These are phyloP conservation scores for Typhlichthys subterraneus DNA, from an alignment of 2,797 vertebrate genomes.

Conservation along the genomic window DNA sequence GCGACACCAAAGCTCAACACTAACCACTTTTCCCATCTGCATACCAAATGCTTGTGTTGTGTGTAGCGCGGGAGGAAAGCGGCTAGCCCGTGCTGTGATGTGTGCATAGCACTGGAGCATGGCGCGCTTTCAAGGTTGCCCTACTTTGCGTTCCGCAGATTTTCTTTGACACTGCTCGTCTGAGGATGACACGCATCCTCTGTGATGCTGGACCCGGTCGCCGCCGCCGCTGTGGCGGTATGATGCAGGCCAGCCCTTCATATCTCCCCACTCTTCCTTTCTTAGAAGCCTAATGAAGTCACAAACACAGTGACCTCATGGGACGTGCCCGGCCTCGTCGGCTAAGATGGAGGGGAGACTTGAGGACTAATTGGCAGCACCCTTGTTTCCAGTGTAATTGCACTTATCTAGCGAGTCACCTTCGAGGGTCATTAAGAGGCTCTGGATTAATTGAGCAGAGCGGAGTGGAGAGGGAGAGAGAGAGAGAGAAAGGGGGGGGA, in stretches of 20 bases:
- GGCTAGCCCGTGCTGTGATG: no score
- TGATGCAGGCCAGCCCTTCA: conserved; percentile 69
- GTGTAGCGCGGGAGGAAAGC: no score
- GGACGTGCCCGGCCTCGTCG: conserved; percentile 63
- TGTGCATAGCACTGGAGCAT: background rate
- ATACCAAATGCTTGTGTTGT: no score
- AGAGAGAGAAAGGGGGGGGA: conserved; percentile 16
- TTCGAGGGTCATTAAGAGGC: conserved; percentile 82
- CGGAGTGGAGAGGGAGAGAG: conserved; percentile 42
- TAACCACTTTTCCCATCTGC: no score
- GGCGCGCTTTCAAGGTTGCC: conserved; percentile 9
- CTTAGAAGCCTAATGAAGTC: conserved; percentile 82
- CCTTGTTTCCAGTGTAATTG: conserved; percentile 82
- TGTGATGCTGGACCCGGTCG: conserved; percentile 44
- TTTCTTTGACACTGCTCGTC: conserved; percentile 34
- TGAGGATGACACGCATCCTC: conserved; percentile 47
- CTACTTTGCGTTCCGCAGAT: background rate
- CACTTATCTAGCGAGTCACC: conserved; percentile 82
- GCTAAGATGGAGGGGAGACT: conserved; percentile 70
- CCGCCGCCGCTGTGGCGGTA: conserved; percentile 31
- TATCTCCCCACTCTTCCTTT: conserved; percentile 58
- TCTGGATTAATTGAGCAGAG: conserved; percentile 82
- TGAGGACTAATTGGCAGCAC: conserved; percentile 81
- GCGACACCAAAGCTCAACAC: no score
- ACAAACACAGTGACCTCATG: conserved; percentile 75